Evolutionary conservation across 2,113 vertebrate species (phyloP), one percentile per base, ranked within the genome.

Genomic region (Nothocercus nigrocapillus): DNA sequence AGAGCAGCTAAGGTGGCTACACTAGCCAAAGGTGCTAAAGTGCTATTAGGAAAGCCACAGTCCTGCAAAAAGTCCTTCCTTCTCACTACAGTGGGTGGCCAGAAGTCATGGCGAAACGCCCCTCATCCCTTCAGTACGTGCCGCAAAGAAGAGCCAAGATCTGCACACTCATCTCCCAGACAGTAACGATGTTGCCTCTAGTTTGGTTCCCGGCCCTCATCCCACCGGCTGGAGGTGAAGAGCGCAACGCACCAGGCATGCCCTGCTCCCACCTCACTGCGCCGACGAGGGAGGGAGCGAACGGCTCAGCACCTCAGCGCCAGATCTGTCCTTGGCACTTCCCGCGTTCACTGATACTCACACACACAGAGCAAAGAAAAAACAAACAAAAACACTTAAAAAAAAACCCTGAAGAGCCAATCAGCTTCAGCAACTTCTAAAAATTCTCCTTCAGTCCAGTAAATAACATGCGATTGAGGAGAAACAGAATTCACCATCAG

Each of bases 31-130:
- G 77, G 90, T 51, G 83, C 51, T 85, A 75, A 21, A 47, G 89
- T 82, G 53, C 61, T 68, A 42, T 34, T 5, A 28, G 64, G 25
- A 47, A 53, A 92, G 94, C 25, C 93, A 76, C 1, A 84, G 89
- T 66, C 81, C 70, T 92, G 90, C 64, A 89, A 90, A 94, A 92
- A 93, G 34, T 80, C 62, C 32, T 38, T 68, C 42, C 56, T 64
- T 27, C 47, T 73, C 58, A n/a, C 4, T 1, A 18, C 28, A 79
- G 74, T 40, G 64, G 21, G 42, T 19, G 45, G 42, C 51, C 42
- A 49, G 47, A 81, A 73, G 74, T 70, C 9, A 7, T 7, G 32
- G 66, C 15, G 64, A 25, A 64, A 82, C 11, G 27, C 11, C 40
- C 34, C 28, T 12, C 20, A 67, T 30, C 38, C 68, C 54, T 0